phyloP scores from a whole-genome alignment of 2,113 vertebrate species.

The Setophaga petechia region DNA sequence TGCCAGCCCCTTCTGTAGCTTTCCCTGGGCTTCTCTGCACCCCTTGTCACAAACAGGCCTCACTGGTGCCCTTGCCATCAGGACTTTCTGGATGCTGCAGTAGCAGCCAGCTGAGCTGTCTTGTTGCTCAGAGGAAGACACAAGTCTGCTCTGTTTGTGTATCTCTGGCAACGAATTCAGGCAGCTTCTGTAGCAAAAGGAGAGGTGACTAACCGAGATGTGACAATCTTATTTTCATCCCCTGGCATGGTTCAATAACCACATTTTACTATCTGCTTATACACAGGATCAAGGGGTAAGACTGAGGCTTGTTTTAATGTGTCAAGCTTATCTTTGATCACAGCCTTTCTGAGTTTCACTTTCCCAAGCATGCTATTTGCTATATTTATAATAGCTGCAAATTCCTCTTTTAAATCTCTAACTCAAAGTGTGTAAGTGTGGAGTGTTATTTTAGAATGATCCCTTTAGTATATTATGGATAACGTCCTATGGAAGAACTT shows the following conservation, averaged over 20 bases:
- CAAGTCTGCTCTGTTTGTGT: neutral
- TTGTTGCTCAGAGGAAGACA: neutral
- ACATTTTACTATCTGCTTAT: neutral
- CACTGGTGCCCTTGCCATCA: neutral
- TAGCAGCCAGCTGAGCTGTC: neutral
- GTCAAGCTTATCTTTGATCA: neutral
- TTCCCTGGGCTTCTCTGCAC: neutral
- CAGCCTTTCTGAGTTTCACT: neutral
- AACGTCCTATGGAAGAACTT: neutral
- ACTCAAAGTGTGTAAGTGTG: neutral
- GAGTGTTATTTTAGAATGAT: neutral
- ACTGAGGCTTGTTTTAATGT: neutral
- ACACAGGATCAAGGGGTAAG: neutral
- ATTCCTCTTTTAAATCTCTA: neutral
- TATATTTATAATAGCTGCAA: neutral
- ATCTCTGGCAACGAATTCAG: conserved; percentile 1
- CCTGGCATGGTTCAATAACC: neutral
- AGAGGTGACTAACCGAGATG: neutral
- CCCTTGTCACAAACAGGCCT: neutral
- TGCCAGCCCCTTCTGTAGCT: neutral
- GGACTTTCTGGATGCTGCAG: neutral
- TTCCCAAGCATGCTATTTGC: neutral
- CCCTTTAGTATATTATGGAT: neutral
- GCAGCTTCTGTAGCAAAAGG: neutral
- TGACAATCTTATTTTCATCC: neutral